A percentile compares a stretch with the other conserved stretches of the same genome.
These are phyloP conservation scores for Chaunax sp. DNA, from an alignment of 2,797 vertebrate species.

Conservation along the genomic window DNA sequence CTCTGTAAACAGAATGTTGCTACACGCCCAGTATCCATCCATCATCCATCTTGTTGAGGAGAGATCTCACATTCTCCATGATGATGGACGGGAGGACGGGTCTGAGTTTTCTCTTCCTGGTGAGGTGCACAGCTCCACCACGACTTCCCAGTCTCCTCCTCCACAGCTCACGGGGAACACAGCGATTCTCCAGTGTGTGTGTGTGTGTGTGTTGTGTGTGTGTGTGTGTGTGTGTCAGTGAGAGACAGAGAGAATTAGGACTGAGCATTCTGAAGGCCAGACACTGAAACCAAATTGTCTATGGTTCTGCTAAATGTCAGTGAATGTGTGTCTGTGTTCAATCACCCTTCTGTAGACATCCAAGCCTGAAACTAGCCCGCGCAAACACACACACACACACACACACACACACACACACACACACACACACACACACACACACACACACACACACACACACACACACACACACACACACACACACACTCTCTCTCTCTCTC, in stretches of 20 bases:
- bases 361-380: slow-evolving; percentile 47
- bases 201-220: too few relatives aligned
- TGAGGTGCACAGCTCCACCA: too few relatives aligned
- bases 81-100: too few relatives aligned
- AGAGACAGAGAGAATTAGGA: slow-evolving; percentile 17
- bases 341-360: slow-evolving; percentile 29
- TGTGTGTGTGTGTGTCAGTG: neutral
- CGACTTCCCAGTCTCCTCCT: too few relatives aligned
- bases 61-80: too few relatives aligned
- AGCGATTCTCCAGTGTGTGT: too few relatives aligned
- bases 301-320: slow-evolving; percentile 79
- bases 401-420: slow-evolving; percentile 26
- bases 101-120: too few relatives aligned
- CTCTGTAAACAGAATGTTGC: too few relatives aligned
- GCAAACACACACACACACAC: slow-evolving; percentile 16
- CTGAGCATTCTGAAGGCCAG: slow-evolving; percentile 62
- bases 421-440: slow-evolving; percentile 26
- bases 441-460: slow-evolving; percentile 62
- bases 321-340: slow-evolving; percentile 34
- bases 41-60: too few relatives aligned
- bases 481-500: too few relatives aligned
- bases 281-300: slow-evolving; percentile 71
- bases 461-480: slow-evolving; percentile 67
- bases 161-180: too few relatives aligned
- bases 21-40: too few relatives aligned